phyloP scores from a whole-genome alignment of 2,888 invertebrate genomes.

The Athripsodes cinereus region DNA sequence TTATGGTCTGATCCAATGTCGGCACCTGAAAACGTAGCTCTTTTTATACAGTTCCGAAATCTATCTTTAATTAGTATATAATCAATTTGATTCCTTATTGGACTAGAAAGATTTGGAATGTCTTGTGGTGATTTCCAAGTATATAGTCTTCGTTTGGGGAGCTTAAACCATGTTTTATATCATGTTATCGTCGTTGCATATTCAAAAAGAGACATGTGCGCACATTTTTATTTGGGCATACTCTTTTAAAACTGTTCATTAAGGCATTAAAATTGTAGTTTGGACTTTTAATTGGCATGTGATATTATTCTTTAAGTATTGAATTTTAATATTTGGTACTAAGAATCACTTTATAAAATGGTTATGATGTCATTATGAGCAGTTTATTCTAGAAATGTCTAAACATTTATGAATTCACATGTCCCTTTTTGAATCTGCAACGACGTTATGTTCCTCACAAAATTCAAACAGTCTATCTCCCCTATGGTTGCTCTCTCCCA shows the following conservation, averaged over 20 bases:
- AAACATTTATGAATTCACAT: too few relatives aligned
- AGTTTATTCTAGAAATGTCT: too few relatives aligned
- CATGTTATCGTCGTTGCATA: too few relatives aligned
- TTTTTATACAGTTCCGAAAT: background rate
- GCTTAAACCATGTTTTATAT: background rate
- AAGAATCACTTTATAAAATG: too few relatives aligned
- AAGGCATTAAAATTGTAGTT: too few relatives aligned
- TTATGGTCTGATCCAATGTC: constrained; percentile 1
- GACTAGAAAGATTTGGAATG: background rate
- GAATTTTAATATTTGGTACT: too few relatives aligned
- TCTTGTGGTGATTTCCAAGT: background rate
- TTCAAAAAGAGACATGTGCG: too few relatives aligned
- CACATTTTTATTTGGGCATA: too few relatives aligned
- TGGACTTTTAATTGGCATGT: too few relatives aligned
- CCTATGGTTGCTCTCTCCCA: background rate
- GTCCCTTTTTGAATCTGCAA: too few relatives aligned
- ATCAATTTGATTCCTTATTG: background rate
- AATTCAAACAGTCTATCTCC: background rate
- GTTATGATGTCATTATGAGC: background rate
- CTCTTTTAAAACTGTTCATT: too few relatives aligned
- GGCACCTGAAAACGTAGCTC: background rate
- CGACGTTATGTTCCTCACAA: background rate
- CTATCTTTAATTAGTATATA: background rate
- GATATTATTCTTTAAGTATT: too few relatives aligned
- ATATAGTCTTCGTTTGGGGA: background rate